phyloP scores from a whole-genome alignment of 2,797 vertebrate genomes.

The Pagetopsis macropterus region DNA sequence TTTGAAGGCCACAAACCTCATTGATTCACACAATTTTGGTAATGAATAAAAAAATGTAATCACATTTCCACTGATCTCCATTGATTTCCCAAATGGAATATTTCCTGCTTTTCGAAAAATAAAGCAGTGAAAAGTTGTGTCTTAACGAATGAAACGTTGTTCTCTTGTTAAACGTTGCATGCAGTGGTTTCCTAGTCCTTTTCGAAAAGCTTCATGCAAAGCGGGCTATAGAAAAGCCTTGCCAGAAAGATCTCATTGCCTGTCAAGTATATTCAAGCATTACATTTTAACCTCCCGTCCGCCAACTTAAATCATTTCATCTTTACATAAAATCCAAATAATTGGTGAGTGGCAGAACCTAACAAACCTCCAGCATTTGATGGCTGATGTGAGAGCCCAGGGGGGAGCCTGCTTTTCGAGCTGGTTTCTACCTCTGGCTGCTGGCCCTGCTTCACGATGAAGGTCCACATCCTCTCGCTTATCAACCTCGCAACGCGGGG shows the following conservation, averaged over 20 bases:
- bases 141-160: slow-evolving; percentile 45
- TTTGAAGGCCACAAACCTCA: slow-evolving; percentile 60
- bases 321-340: slow-evolving; percentile 85
- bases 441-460: slow-evolving; percentile 68
- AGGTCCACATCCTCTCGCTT: slow-evolving; percentile 73
- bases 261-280: slow-evolving; percentile 77
- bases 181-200: slow-evolving; percentile 49
- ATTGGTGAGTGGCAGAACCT: slow-evolving; percentile 83
- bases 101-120: slow-evolving; percentile 39
- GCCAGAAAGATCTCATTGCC: slow-evolving; percentile 71
- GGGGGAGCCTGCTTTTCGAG: slow-evolving; percentile 70
- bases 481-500: slow-evolving; percentile 69
- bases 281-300: slow-evolving; percentile 66
- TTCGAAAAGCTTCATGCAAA: slow-evolving; percentile 59
- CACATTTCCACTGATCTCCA: slow-evolving; percentile 44
- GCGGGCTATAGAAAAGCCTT: slow-evolving; percentile 51
- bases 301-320: slow-evolving; percentile 82
- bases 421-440: slow-evolving; percentile 79
- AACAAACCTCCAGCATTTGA: slow-evolving; percentile 78
- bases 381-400: slow-evolving; percentile 78
- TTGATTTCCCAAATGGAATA: slow-evolving; percentile 59
- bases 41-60: slow-evolving; percentile 44
- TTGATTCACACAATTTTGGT: slow-evolving; percentile 39
- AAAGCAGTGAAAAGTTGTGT: slow-evolving; percentile 38
- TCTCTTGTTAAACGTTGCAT: slow-evolving; percentile 48